Evolutionary conservation across 1,140 invertebrate genomes (phyloP).

Genomic region (Drosophila nigrodunni): DNA sequence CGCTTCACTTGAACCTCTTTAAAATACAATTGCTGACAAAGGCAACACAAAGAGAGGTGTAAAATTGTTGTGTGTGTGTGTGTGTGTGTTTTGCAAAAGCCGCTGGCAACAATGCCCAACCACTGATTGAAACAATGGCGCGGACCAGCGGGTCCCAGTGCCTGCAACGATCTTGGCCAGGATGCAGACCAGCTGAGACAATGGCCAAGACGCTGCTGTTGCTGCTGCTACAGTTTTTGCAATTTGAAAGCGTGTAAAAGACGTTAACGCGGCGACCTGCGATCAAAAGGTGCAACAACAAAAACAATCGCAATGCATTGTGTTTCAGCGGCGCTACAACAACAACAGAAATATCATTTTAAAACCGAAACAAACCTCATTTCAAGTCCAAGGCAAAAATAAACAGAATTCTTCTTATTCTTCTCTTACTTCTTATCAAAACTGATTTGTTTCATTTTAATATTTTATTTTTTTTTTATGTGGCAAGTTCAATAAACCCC

Average conservation of each 20-base stretch:
- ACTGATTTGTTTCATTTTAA: conserved; percentile 46
- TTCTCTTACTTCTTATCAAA: conserved; percentile 51
- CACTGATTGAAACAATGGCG: conserved; percentile 78
- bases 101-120: conserved; percentile 69
- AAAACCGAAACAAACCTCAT: conserved; percentile 22
- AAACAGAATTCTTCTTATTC: background rate
- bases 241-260: conserved; percentile 59
- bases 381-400: conserved; percentile 2
- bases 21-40: conserved; percentile 74
- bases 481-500: conserved; percentile 71
- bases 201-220: conserved; percentile 62
- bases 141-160: conserved; percentile 33
- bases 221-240: conserved; percentile 62
- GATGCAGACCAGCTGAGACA: conserved; percentile 51
- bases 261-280: conserved; percentile 39
- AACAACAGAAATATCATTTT: conserved; percentile 10
- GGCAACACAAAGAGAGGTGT: conserved; percentile 75
- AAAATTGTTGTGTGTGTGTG: conserved; percentile 56
- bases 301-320: conserved; percentile 45
- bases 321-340: conserved; percentile 40
- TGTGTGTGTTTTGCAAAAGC: conserved; percentile 66
- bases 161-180: conserved; percentile 47
- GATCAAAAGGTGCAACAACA: conserved; percentile 40
- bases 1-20: conserved; percentile 82
- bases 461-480: conserved; percentile 35